Percentiles rank a stretch among this genome's conserved stretches.
Evolutionary conservation across 30 jellyfish, hydroid and myxozoan genomes (phyloP).

Genomic region (Phacellophora camtschatica): DNA sequence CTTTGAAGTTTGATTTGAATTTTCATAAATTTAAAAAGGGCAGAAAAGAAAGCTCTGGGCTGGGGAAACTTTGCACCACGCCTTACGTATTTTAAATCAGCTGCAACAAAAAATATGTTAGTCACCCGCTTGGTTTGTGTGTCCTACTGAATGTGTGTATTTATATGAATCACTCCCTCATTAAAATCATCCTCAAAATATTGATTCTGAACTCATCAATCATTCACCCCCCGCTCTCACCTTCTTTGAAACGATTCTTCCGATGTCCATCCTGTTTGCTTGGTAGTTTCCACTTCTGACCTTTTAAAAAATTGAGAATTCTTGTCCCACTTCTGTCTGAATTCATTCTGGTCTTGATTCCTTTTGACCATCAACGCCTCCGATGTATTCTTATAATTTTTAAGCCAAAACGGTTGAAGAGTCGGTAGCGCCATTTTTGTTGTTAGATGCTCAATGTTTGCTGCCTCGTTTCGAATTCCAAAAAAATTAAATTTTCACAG

Average conservation of each 20-base stretch:
- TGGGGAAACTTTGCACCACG: too few species aligned
- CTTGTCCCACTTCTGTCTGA: slow-evolving; percentile 69
- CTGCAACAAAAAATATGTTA: too few species aligned
- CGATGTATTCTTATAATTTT: slow-evolving; percentile 43
- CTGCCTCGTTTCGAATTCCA: slow-evolving; percentile 29
- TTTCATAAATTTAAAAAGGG: too few species aligned
- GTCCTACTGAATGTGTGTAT: too few species aligned
- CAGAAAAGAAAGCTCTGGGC: too few species aligned
- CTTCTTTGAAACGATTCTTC: slow-evolving; percentile 64
- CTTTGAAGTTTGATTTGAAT: too few species aligned
- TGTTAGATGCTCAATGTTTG: not conserved
- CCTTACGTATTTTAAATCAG: too few species aligned
- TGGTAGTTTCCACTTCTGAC: slow-evolving; percentile 51
- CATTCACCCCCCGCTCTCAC: too few species aligned
- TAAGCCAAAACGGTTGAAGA: slow-evolving; percentile 75
- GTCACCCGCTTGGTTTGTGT: too few species aligned
- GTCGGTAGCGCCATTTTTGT: slow-evolving; percentile 92
- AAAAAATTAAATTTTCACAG: not conserved
- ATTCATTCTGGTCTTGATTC: slow-evolving; percentile 67
- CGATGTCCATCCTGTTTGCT: slow-evolving; percentile 72
- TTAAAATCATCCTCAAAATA: too few species aligned
- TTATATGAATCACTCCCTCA: too few species aligned
- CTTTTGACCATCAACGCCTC: slow-evolving; percentile 69
- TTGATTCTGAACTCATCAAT: too few species aligned
- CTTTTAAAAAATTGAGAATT: slow-evolving; percentile 52